Percentiles rank a stretch among this genome's conserved stretches.
phyloP scores from a whole-genome alignment of 2,797 vertebrate genomes.

The Amblyraja radiata region DNA sequence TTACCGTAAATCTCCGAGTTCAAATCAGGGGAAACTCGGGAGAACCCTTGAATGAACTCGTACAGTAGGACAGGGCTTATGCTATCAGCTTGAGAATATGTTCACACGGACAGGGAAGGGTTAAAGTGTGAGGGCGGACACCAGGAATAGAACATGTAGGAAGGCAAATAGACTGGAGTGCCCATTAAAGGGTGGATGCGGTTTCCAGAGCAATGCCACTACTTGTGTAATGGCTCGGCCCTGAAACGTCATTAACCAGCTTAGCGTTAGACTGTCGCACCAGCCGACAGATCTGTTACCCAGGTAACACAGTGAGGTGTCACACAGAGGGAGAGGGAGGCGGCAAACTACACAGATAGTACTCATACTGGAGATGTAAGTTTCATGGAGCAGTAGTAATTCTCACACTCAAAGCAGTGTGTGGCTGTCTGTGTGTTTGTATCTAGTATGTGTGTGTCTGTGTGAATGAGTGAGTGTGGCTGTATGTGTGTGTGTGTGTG shows the following conservation, averaged over 20 bases:
- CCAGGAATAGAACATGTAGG: conserved; percentile 24
- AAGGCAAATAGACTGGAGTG: conserved; percentile 14
- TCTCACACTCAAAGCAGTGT: neutral
- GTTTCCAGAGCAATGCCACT: conserved; percentile 7
- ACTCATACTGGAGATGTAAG: conserved; percentile 82
- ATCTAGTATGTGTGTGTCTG: neutral
- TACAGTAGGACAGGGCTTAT: neutral
- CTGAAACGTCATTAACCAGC: neutral
- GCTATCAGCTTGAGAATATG: neutral
- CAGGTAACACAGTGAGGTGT: neutral
- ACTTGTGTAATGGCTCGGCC: conserved; percentile 13
- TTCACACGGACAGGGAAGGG: neutral
- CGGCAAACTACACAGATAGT: neutral
- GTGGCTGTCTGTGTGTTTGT: conserved; percentile 44
- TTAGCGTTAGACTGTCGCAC: conserved; percentile 11
- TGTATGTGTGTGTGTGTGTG: neutral
- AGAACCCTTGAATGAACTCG: too few species aligned
- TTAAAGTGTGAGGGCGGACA: neutral
- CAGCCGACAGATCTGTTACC: neutral
- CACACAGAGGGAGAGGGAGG: neutral
- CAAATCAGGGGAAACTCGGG: too few species aligned
- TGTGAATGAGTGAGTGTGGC: neutral
- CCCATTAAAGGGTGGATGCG: conserved; percentile 34
- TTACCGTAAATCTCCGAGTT: too few species aligned
- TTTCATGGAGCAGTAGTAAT: conserved; percentile 52